Base-by-base conservation (phyloP, 2,113 vertebrate genomes). In the Sebastes schlegelii region DNA sequence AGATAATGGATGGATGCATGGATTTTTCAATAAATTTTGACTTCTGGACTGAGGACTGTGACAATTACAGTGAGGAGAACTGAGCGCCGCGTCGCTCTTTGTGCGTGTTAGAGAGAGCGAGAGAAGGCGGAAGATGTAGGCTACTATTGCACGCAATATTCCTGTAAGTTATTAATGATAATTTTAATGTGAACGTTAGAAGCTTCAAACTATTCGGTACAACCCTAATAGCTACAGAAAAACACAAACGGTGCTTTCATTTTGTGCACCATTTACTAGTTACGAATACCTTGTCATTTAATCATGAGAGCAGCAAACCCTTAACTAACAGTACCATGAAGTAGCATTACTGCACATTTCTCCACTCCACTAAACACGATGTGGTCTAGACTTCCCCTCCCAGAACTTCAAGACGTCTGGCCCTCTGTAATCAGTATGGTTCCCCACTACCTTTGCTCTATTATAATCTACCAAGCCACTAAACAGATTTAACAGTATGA, bases 401-500 rank as follows among this genome's bases (percentile, higher is more conserved):
- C 14, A 12, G 43, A 48, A 21, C 75, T 65, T 51, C 0, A 57
- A 58, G 17, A 74, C 5, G 6, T 69, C 51, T 63, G 60, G 23
- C 40, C 40, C 51, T 68, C 16, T 61, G 23, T 23, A 51, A 69
- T 84, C 54, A 7, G 40, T 14, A 48, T 4, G 40, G 42, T 6
- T 21, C 79, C 58, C 43, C 49, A 21, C 14, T 46, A 40, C 42
- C 14, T n/a, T 8, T 45, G 17, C 61, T 76, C 66, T 61, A 54
- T 72, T 85, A 74, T 75, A 85, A 83, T 71, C 77, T 63, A 70
- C 63, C 76, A n/a, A 64, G 67, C 52, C 42, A 8, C 70, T 73
- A 63, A 86, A 85, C 19, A 72, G 83, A 87, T 89, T 86, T 75
- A 81, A 74, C 80, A 83, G 78, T 77, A 48, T 72, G 77, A 77